phyloP scores from a whole-genome alignment of 23 tunicate genomes.

The Trididemnum miniatum region DNA sequence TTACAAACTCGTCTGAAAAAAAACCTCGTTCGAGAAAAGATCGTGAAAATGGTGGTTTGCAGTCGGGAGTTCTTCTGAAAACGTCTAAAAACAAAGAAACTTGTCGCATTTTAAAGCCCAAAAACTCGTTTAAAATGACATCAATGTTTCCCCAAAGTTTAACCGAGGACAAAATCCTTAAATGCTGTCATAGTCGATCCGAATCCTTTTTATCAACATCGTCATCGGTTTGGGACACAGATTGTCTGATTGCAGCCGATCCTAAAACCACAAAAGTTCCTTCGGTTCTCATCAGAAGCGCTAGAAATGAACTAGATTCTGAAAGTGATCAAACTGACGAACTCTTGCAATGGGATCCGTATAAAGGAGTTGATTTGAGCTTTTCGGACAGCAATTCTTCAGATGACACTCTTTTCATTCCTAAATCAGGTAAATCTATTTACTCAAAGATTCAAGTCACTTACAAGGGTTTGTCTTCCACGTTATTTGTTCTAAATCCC shows the following conservation, averaged over 20 bases:
- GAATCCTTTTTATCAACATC: slow-evolving; percentile 31
- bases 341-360: slow-evolving; percentile 24
- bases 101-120: background rate
- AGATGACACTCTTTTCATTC: background rate
- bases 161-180: background rate
- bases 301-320: slow-evolving; percentile 27
- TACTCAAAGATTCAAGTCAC: no score
- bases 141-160: background rate
- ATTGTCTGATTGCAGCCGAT: slow-evolving; percentile 77
- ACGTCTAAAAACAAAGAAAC: background rate
- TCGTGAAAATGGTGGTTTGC: background rate
- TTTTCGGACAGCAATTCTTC: background rate
- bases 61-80: background rate
- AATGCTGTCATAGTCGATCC: slow-evolving; percentile 7
- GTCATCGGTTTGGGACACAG: slow-evolving; percentile 81
- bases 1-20: background rate
- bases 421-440: no score
- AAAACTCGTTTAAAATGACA: background rate
- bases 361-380: background rate
- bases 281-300: slow-evolving; percentile 29
- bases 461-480: no score
- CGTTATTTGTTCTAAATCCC: no score
- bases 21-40: background rate
- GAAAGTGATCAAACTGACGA: slow-evolving; percentile 55
- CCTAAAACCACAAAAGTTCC: slow-evolving; percentile 59